Percentiles rank a stretch among this genome's conserved stretches.
Conservation (phyloP, 2,797 vertebrate species). For the Salarias fasciatus region DNA sequence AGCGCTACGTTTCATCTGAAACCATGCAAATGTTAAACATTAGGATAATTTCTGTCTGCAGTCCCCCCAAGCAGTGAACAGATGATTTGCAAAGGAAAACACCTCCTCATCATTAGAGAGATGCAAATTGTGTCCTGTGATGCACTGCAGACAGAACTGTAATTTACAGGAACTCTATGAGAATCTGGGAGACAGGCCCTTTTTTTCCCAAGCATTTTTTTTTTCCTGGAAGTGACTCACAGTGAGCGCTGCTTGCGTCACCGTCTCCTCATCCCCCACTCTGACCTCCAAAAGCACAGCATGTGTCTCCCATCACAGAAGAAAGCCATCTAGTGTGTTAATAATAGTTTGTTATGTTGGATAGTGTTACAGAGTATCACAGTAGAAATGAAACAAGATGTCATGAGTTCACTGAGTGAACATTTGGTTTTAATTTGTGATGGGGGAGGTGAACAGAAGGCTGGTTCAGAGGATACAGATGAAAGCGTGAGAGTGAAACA, state of each 20-base stretch:
- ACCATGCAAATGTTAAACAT: slow-evolving; percentile 4
- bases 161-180: not conserved
- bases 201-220: no score
- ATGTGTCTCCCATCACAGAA: no score
- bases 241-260: not conserved
- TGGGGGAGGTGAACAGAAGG: not conserved
- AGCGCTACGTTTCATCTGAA: not conserved
- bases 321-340: no score
- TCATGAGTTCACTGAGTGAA: not conserved
- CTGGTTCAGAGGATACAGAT: not conserved
- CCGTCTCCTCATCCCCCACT: no score
- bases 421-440: not conserved
- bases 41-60: not conserved
- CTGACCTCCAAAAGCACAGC: not conserved
- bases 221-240: not conserved
- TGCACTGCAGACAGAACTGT: not conserved
- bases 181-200: no score
- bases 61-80: not conserved
- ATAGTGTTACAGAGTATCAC: no score
- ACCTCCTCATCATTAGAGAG: not conserved
- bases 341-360: no score
- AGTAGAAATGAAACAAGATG: no score
- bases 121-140: not conserved
- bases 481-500: not conserved
- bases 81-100: slow-evolving; percentile 50